phyloP scores from a whole-genome alignment of 64 coral and sea anemone genomes.

The Cladopsammia gracilis region DNA sequence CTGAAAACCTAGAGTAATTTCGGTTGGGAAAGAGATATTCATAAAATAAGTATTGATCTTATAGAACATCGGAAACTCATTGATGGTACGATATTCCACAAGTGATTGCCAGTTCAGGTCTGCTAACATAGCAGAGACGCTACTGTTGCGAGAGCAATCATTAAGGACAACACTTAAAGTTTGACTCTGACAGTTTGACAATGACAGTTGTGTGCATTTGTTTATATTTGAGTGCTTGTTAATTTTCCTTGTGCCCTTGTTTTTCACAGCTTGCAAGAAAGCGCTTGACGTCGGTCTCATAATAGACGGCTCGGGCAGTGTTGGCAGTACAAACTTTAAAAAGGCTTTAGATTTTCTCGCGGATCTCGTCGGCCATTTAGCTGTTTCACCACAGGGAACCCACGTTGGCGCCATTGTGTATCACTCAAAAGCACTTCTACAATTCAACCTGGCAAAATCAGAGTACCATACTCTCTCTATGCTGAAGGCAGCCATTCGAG shows the following conservation, averaged over 20 bases:
- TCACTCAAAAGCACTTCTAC: background rate
- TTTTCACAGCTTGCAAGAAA: slow-evolving; percentile 70
- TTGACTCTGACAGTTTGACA: too few relatives aligned
- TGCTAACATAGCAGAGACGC: too few relatives aligned
- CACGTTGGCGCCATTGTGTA: slow-evolving; percentile 70
- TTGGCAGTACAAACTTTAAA: slow-evolving; percentile 42
- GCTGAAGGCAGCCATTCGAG: slow-evolving; percentile 33
- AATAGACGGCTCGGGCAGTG: slow-evolving; percentile 70
- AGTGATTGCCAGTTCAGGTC: too few relatives aligned
- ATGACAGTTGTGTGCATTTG: too few relatives aligned
- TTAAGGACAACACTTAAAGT: too few relatives aligned
- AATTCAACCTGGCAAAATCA: slow-evolving; percentile 42
- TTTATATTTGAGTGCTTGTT: too few relatives aligned
- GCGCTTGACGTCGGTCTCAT: slow-evolving; percentile 72
- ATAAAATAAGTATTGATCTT: too few relatives aligned
- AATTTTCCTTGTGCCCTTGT: background rate
- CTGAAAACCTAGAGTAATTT: too few relatives aligned
- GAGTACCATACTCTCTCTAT: slow-evolving; percentile 21
- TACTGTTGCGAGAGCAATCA: too few relatives aligned
- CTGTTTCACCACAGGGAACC: slow-evolving; percentile 73
- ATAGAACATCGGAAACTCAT: too few relatives aligned
- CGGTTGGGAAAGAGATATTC: too few relatives aligned
- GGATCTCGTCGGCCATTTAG: slow-evolving; percentile 55
- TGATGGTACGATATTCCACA: too few relatives aligned
- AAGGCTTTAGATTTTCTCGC: slow-evolving; percentile 54